phyloP scores from a whole-genome alignment of 2,888 invertebrate genomes.

The Hypomecis atomaria region DNA sequence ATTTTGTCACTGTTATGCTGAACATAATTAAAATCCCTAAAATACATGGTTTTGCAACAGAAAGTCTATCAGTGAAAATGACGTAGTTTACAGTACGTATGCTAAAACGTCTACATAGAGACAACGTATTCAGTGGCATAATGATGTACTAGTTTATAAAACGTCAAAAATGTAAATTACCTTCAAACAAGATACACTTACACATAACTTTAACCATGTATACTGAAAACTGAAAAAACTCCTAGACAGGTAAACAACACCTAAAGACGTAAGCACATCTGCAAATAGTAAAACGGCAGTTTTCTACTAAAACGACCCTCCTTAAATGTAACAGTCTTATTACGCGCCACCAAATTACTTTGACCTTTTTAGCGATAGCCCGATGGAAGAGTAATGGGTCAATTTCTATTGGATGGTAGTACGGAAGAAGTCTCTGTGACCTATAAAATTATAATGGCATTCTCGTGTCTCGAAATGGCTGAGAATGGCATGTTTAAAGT shows the following conservation, averaged over 20 bases:
- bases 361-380: slow-evolving; percentile 43
- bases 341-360: slow-evolving; percentile 49
- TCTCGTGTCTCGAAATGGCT: slow-evolving; percentile 64
- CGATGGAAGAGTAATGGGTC: slow-evolving; percentile 47
- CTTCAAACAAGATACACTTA: too few relatives aligned
- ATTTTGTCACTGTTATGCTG: too few relatives aligned
- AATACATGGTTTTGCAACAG: too few relatives aligned
- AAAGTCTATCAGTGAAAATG: too few relatives aligned
- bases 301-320: slow-evolving; percentile 53
- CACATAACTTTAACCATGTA: too few relatives aligned
- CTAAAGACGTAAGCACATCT: slow-evolving; percentile 11
- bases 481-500: slow-evolving; percentile 44
- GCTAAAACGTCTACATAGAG: too few relatives aligned
- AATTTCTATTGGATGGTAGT: slow-evolving; percentile 45
- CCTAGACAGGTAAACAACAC: slow-evolving; percentile 11
- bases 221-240: neutral
- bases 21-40: too few relatives aligned
- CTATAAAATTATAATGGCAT: slow-evolving; percentile 68
- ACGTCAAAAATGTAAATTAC: too few relatives aligned
- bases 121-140: too few relatives aligned
- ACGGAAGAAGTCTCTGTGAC: slow-evolving; percentile 47
- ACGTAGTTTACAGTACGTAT: too few relatives aligned
- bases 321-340: slow-evolving; percentile 57
- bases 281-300: slow-evolving; percentile 32
- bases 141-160: too few relatives aligned